Conservation (phyloP, 1,140 invertebrate species). For the Zaprionus tsacasi region DNA sequence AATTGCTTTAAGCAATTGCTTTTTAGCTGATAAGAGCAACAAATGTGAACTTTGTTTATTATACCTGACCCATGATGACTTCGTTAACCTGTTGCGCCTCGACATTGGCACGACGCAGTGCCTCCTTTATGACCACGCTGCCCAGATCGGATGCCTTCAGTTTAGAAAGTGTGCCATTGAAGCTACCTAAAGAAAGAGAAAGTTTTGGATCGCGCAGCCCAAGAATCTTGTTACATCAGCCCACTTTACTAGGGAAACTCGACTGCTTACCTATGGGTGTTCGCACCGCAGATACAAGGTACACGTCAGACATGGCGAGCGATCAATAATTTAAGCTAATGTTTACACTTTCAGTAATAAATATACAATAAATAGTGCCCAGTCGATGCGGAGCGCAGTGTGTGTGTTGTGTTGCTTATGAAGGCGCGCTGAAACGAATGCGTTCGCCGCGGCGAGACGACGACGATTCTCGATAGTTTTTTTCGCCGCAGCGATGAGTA, state of each 20-base stretch:
- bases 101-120: slow-evolving; percentile 87
- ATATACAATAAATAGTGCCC: slow-evolving; percentile 20
- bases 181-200: slow-evolving; percentile 85
- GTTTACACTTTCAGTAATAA: slow-evolving; percentile 32
- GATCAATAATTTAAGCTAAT: slow-evolving; percentile 4
- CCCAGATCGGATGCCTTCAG: slow-evolving; percentile 91
- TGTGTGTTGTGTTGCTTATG: background rate
- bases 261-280: slow-evolving; percentile 83
- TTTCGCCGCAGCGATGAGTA: slow-evolving; percentile 28
- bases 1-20: background rate
- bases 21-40: background rate
- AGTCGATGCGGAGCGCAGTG: background rate
- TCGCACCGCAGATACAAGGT: slow-evolving; percentile 84
- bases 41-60: slow-evolving; percentile 20
- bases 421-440: slow-evolving; percentile 38
- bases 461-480: background rate
- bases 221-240: slow-evolving; percentile 35
- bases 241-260: background rate
- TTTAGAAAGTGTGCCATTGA: slow-evolving; percentile 89
- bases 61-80: slow-evolving; percentile 94
- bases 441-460: slow-evolving; percentile 9
- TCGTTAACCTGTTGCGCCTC: slow-evolving; percentile 89
- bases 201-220: slow-evolving; percentile 49
- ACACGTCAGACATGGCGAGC: slow-evolving; percentile 74
- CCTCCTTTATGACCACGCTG: slow-evolving; percentile 90